phyloP scores from a whole-genome alignment of 2,797 vertebrate genomes.

The Chelon auratus region DNA sequence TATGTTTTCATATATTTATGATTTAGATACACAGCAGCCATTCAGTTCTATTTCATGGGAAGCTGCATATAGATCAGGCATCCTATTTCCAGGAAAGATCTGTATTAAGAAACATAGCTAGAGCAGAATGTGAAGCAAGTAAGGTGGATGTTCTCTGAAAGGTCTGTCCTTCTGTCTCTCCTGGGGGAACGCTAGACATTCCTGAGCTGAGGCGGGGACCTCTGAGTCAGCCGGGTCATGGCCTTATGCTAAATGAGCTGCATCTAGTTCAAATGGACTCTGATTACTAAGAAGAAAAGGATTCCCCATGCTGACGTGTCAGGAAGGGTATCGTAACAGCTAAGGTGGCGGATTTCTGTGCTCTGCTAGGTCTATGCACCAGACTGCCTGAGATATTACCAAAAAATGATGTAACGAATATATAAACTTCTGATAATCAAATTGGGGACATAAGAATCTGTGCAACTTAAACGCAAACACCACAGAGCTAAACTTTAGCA shows the following conservation, averaged over 20 bases:
- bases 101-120: neutral
- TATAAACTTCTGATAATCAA: neutral
- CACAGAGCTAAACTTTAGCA: neutral
- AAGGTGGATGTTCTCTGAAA: constrained; percentile 11
- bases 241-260: constrained; percentile 69
- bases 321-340: neutral
- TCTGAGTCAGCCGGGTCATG: constrained; percentile 57
- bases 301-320: constrained; percentile 33
- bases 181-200: constrained; percentile 49
- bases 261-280: constrained; percentile 58
- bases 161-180: constrained; percentile 8
- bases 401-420: neutral
- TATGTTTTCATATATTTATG: neutral
- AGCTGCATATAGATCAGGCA: too few species aligned
- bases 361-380: neutral
- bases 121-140: neutral
- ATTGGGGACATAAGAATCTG: neutral
- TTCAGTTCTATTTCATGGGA: too few species aligned
- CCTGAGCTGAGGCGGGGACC: constrained; percentile 58
- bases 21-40: neutral
- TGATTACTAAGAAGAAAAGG: constrained; percentile 37
- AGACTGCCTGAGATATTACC: neutral
- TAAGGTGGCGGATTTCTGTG: constrained; percentile 35
- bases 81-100: neutral
- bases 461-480: neutral